These are phyloP conservation scores for Watsonalla cultraria DNA, from an alignment of 2,888 invertebrate genomes.

Conservation along the genomic window DNA sequence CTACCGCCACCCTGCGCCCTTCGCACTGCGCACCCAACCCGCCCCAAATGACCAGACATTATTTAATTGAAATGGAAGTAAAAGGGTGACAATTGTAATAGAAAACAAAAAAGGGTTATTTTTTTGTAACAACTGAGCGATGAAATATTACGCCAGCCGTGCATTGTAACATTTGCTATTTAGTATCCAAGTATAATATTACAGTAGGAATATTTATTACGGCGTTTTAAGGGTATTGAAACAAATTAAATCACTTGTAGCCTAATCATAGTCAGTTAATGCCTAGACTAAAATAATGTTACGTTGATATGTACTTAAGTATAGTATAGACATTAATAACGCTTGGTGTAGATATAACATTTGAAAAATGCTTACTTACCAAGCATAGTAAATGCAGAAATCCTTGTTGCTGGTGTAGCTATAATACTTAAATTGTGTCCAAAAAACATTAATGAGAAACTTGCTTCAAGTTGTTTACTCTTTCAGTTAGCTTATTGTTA, in stretches of 20 bases:
- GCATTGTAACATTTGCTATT: constrained; percentile 72
- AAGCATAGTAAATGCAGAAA: neutral
- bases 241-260: neutral
- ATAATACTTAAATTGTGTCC: neutral
- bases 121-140: constrained; percentile 61
- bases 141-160: constrained; percentile 76
- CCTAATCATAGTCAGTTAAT: too few relatives aligned
- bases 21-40: constrained; percentile 14
- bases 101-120: constrained; percentile 73
- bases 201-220: neutral
- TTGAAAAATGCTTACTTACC: too few relatives aligned
- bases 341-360: too few relatives aligned
- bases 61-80: constrained; percentile 77
- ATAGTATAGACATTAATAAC: too few relatives aligned
- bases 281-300: too few relatives aligned
- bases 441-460: constrained; percentile 29
- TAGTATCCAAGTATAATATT: constrained; percentile 25
- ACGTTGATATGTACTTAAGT: too few relatives aligned
- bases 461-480: constrained; percentile 61
- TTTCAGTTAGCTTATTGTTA: constrained; percentile 60
- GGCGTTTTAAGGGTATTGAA: neutral
- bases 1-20: neutral
- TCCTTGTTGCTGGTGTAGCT: neutral
- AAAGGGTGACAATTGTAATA: constrained; percentile 78
- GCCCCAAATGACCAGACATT: constrained; percentile 78